phyloP scores from a whole-genome alignment of 1,140 invertebrate genomes.

The Drosophila mauritiana region DNA sequence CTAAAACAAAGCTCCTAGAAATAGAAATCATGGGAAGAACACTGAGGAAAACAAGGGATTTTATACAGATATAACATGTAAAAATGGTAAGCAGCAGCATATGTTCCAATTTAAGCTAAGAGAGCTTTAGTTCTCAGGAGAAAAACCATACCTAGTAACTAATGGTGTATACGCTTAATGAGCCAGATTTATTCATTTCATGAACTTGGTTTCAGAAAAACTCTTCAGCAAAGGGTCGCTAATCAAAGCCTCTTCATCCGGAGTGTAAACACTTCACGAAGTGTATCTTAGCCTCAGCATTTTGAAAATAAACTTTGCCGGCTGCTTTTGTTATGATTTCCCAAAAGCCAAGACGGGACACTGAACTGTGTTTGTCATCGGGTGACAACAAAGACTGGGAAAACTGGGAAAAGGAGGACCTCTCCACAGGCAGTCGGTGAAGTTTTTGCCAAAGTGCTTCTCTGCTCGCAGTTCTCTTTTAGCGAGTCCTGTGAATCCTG shows the following conservation, averaged over 20 bases:
- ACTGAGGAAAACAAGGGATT: background rate
- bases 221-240: conserved; percentile 13
- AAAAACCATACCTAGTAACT: background rate
- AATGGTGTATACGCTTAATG: background rate
- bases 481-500: conserved; percentile 2
- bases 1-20: conserved; percentile 10
- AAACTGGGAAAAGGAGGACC: conserved; percentile 5
- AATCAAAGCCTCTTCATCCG: conserved; percentile 49
- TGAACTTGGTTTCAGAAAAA: background rate
- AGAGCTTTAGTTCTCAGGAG: background rate
- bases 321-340: conserved; percentile 69
- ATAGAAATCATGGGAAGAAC: background rate
- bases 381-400: conserved; percentile 20
- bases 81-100: too few species aligned
- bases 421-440: conserved; percentile 59
- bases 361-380: conserved; percentile 74
- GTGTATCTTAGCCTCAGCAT: conserved; percentile 57
- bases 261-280: conserved; percentile 39
- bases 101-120: background rate
- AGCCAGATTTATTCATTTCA: conserved; percentile 7
- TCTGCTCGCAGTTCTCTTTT: conserved; percentile 5
- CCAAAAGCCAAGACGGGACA: conserved; percentile 46
- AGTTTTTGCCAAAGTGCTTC: conserved; percentile 71
- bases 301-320: conserved; percentile 53
- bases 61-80: background rate